phyloP scores from a whole-genome alignment of 2,797 vertebrate genomes.

The Enoplosus armatus region DNA sequence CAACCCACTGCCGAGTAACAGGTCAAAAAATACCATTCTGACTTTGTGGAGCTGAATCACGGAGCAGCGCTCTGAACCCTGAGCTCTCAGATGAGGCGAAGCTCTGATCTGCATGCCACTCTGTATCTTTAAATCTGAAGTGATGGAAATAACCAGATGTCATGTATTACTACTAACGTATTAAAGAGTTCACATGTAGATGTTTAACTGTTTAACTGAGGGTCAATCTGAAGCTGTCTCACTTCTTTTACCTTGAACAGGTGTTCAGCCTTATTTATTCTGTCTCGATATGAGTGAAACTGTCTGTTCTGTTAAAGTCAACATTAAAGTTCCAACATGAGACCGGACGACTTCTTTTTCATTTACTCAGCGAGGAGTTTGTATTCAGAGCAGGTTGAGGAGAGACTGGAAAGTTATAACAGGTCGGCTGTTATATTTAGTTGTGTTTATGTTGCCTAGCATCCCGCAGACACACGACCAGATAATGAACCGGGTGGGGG shows the following conservation, averaged over 20 bases:
- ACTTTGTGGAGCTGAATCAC: neutral
- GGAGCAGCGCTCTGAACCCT: neutral
- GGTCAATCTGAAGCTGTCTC: neutral
- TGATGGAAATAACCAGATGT: conserved; percentile 11
- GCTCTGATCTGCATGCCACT: conserved; percentile 48
- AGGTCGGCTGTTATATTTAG: conserved; percentile 48
- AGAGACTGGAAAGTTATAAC: neutral
- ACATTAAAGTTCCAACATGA: neutral
- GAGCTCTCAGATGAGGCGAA: neutral
- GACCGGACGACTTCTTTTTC: neutral
- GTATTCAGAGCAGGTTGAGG: conserved; percentile 2
- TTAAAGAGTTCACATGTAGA: conserved; percentile 16
- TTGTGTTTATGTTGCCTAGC: conserved; percentile 54
- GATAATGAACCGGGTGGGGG: conserved; percentile 10
- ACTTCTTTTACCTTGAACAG: neutral
- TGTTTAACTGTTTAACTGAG: conserved; percentile 2
- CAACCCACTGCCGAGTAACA: neutral
- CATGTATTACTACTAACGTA: conserved; percentile 8
- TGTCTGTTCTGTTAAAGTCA: conserved; percentile 13
- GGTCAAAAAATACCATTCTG: neutral
- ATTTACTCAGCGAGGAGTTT: neutral
- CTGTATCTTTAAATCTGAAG: conserved; percentile 33
- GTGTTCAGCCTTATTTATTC: conserved; percentile 31
- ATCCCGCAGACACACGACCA: conserved; percentile 36
- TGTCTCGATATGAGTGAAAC: neutral